Base-by-base conservation (phyloP, 37 sponge, comb jelly and placozoan species). In the Oscarella lobularis region DNA sequence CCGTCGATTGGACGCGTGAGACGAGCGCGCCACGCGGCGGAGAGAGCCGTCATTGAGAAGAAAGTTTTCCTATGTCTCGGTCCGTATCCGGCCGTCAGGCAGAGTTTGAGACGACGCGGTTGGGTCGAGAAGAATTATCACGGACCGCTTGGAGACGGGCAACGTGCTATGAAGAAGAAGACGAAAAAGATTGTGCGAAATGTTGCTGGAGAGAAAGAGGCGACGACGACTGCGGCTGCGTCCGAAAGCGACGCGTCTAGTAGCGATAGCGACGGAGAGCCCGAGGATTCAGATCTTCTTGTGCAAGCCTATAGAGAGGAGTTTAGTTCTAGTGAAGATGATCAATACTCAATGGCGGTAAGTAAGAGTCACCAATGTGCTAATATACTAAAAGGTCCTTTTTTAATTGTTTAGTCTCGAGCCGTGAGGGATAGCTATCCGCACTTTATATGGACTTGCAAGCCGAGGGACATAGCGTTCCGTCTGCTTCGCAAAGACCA, bases 81-180 rank as follows among this genome's bases (percentile, higher is more conserved):
- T 41, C 86, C 87, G 27, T 95, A 95, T 72, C 67, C 80, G 3
- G 67, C 75, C n/a, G 67, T 95, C 3, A 81, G 92, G 0, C 77
- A 70, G 68, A 65, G 84, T 9, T 78, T 95, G 66, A 37, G 86
- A 2, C 48, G 67, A 70, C 79, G 96, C 30, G 96, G 96, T 1
- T 95, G 96, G 96, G 89, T 95, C 55, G 96, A 91, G 73, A 79
- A 81, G 71, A 73, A 81, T 66, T 86, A 92, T 74, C 20, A 78
- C 9, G 77, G 66, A 9, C 40, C 77, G 75, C 20, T 54, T 2
- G 79, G 74, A n/a, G 37, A 73, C 3, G 29, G 35, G 35, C 35
- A 37, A 20, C 37, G 38, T 31, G 37, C 77, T 67, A 31, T 32
- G 65, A 5, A 3, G 3, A 38, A 76, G 67, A 76, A 33, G 31